A percentile compares a stretch with the other conserved stretches of the same genome.
phyloP scores from a whole-genome alignment of 2,797 vertebrate genomes.

The Tenualosa ilisha region DNA sequence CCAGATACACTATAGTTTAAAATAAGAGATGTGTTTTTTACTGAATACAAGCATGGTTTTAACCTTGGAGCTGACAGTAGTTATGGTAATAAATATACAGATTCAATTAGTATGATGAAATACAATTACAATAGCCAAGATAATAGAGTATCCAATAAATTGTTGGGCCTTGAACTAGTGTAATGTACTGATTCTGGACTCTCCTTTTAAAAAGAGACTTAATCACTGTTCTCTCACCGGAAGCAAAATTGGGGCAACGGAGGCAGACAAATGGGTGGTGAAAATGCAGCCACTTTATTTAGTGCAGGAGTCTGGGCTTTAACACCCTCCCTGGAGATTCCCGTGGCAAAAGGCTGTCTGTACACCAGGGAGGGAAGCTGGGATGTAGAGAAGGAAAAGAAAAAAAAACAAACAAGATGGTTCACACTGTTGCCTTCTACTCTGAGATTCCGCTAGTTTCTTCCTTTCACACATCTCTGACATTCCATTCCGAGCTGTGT shows the following conservation, averaged over 20 bases:
- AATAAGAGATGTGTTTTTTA: neutral
- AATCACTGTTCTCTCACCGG: conserved; percentile 44
- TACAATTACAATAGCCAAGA: neutral
- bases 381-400: neutral
- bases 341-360: conserved; percentile 44
- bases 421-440: neutral
- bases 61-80: neutral
- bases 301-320: conserved; percentile 47
- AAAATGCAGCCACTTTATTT: conserved; percentile 56
- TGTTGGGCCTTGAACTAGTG: neutral
- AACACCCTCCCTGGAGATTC: conserved; percentile 51
- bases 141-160: neutral
- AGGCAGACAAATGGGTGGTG: conserved; percentile 55
- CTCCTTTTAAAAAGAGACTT: conserved; percentile 21
- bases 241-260: conserved; percentile 59
- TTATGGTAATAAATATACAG: neutral
- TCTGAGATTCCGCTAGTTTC: conserved; percentile 3
- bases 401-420: neutral
- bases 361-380: neutral
- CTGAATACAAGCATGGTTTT: neutral
- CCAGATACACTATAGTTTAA: neutral
- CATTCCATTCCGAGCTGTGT: conserved; percentile 29
- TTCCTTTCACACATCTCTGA: conserved; percentile 26
- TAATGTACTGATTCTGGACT: neutral
- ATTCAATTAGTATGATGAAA: neutral